Percentiles rank a stretch among this genome's conserved stretches.
Evolutionary conservation across 2,113 vertebrate species (phyloP).

Genomic region (Sorex fumeus): DNA sequence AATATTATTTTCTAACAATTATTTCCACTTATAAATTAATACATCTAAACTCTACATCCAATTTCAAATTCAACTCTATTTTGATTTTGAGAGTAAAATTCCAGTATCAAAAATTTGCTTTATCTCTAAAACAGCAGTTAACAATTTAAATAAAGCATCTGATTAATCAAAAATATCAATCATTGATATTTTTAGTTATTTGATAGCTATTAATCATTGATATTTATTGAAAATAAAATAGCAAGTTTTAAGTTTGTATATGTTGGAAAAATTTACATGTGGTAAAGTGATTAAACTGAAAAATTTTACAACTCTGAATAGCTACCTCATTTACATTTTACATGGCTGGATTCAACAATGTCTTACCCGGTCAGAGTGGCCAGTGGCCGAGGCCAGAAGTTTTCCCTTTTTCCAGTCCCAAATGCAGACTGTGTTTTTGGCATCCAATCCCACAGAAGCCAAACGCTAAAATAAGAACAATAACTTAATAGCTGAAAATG

Average conservation of each 20-base stretch:
- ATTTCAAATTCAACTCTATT: slow-evolving; percentile 66
- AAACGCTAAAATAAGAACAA: slow-evolving; percentile 90
- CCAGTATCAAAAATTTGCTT: slow-evolving; percentile 38
- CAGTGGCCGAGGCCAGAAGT: slow-evolving; percentile 95
- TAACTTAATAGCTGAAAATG: slow-evolving; percentile 73
- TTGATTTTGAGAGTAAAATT: slow-evolving; percentile 58
- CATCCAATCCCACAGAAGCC: slow-evolving; percentile 96
- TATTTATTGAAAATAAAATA: not conserved
- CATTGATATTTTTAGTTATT: no score
- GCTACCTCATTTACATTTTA: not conserved
- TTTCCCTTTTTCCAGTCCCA: slow-evolving; percentile 99
- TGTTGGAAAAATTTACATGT: not conserved
- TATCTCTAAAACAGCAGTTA: not conserved
- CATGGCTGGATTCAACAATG: not conserved
- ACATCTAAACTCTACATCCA: slow-evolving; percentile 13
- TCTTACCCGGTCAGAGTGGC: slow-evolving; percentile 95
- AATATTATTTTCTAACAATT: slow-evolving; percentile 62
- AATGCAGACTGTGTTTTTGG: slow-evolving; percentile 97
- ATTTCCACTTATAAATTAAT: slow-evolving; percentile 43
- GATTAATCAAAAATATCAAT: not conserved
- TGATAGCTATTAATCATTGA: no score
- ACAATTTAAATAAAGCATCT: slow-evolving; percentile 32
- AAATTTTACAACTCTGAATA: slow-evolving; percentile 36
- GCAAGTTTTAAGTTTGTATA: not conserved
- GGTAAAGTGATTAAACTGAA: slow-evolving; percentile 37